Percentiles rank a stretch among this genome's conserved stretches.
These are phyloP conservation scores for Drosophila anomelani DNA, from an alignment of 2,888 invertebrate species.

Conservation along the genomic window DNA sequence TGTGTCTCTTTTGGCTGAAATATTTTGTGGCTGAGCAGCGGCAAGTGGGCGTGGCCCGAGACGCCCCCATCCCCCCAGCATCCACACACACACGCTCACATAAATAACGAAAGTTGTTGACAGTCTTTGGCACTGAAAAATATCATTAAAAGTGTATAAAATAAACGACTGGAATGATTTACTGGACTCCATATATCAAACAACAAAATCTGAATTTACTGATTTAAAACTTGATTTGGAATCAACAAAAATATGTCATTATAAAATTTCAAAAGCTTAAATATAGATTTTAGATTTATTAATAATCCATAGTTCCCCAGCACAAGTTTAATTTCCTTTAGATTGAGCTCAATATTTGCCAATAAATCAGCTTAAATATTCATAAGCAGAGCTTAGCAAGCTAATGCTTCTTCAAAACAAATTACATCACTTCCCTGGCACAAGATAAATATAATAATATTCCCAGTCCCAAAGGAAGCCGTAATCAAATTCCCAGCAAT, in stretches of 20 bases:
- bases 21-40: constrained; percentile 34
- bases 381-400: constrained; percentile 2
- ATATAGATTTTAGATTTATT: background rate
- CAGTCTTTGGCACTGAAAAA: constrained; percentile 56
- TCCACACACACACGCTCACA: constrained; percentile 54
- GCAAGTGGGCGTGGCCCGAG: constrained; percentile 66
- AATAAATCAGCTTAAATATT: constrained; percentile 4
- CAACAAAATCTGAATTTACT: constrained; percentile 4
- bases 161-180: constrained; percentile 75
- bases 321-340: background rate
- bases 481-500: constrained; percentile 23
- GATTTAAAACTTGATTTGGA: background rate
- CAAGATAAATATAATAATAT: constrained; percentile 13
- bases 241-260: background rate
- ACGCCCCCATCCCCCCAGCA: constrained; percentile 23
- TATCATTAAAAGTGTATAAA: constrained; percentile 71
- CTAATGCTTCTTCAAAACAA: constrained; percentile 9
- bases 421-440: constrained; percentile 21
- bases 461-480: background rate
- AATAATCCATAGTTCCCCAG: background rate
- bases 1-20: constrained; percentile 41
- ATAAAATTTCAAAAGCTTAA: background rate
- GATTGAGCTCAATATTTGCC: background rate
- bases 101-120: constrained; percentile 74
- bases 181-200: constrained; percentile 34